Conservation (phyloP, 1,140 invertebrate species). For the Zaprionus kolodkinae region DNA sequence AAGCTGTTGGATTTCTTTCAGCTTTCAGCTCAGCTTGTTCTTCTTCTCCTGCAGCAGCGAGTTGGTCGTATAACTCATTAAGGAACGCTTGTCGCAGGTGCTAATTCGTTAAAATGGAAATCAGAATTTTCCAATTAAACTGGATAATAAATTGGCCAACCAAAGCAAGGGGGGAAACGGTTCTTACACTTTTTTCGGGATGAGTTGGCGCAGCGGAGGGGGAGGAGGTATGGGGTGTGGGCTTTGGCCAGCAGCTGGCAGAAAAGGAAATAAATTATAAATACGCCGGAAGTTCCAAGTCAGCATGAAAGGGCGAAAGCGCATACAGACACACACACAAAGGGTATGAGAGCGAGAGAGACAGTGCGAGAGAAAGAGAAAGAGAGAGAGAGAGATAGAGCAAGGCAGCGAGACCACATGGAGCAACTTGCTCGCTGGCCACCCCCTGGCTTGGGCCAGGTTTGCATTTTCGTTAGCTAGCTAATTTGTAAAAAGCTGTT, state of each 20-base stretch:
- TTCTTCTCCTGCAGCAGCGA: slow-evolving; percentile 32
- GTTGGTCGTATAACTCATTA: slow-evolving; percentile 77
- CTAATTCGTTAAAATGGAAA: slow-evolving; percentile 83
- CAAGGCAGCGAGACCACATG: background rate
- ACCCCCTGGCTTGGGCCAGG: slow-evolving; percentile 47
- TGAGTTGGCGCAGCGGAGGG: background rate
- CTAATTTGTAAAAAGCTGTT: slow-evolving; percentile 83
- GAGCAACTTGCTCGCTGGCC: background rate
- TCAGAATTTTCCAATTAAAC: slow-evolving; percentile 83
- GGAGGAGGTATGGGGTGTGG: slow-evolving; percentile 6
- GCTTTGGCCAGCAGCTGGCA: slow-evolving; percentile 63
- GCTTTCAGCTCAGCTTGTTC: slow-evolving; percentile 43
- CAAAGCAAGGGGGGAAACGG: slow-evolving; percentile 23
- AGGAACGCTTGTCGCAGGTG: slow-evolving; percentile 80
- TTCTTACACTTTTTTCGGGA: slow-evolving; percentile 25
- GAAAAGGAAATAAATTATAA: slow-evolving; percentile 82
- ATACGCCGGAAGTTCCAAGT: slow-evolving; percentile 81
- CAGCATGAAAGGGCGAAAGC: slow-evolving; percentile 75
- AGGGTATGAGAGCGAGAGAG: background rate
- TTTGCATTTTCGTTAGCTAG: slow-evolving; percentile 79
- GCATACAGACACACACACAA: slow-evolving; percentile 32
- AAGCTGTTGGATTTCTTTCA: slow-evolving; percentile 54
- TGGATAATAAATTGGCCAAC: slow-evolving; percentile 80
- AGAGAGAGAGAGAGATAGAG: slow-evolving; percentile 2
- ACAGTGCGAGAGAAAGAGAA: background rate